A percentile compares a stretch with the other conserved stretches of the same genome.
phyloP scores from a whole-genome alignment of 2,113 vertebrate species.

The Pseudopipra pipra region DNA sequence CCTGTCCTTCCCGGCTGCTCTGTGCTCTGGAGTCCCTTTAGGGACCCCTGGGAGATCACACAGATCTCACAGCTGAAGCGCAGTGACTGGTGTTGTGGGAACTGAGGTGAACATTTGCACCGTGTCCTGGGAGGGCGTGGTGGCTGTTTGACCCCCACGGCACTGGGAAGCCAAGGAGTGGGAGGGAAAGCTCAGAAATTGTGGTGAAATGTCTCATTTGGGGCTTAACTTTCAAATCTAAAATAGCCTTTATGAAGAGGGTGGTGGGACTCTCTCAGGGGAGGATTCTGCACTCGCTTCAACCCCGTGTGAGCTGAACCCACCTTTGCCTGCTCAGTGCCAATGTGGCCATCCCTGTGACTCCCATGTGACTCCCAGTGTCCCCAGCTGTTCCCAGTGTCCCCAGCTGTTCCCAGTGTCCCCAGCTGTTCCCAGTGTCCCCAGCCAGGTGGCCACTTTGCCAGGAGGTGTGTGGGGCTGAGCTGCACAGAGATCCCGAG shows the following conservation, averaged over 20 bases:
- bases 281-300: not conserved
- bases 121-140: not conserved
- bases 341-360: not conserved
- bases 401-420: too few species aligned
- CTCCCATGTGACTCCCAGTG: not conserved
- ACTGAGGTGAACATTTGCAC: not conserved
- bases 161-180: not conserved
- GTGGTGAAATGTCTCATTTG: not conserved
- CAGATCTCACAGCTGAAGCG: not conserved
- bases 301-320: not conserved
- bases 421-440: not conserved
- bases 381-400: not conserved
- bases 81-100: not conserved
- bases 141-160: not conserved
- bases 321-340: not conserved
- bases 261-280: rapidly evolving
- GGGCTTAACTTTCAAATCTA: not conserved
- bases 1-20: not conserved
- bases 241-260: not conserved
- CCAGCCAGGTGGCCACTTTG: not conserved
- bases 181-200: not conserved
- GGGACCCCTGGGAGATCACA: not conserved
- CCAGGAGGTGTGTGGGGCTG: not conserved
- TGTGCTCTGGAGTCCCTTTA: not conserved
- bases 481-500: not conserved